Evolutionary conservation across 2,888 invertebrate species (phyloP), one percentile per base, ranked within the genome.

Genomic region (Eupithecia tripunctaria): DNA sequence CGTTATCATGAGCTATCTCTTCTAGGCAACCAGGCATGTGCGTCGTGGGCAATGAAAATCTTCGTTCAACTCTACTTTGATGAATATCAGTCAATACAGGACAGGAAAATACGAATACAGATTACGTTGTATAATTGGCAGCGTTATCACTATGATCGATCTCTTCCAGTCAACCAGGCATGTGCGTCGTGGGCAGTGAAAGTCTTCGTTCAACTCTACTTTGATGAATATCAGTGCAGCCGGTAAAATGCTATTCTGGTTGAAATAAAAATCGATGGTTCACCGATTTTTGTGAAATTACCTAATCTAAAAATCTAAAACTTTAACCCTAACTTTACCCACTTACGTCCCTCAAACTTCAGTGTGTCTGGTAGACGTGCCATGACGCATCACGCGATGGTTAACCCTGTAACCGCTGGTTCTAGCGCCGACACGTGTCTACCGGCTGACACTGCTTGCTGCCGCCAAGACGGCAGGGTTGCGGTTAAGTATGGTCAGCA

Each of bases 401-500:
- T 75, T 78, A 47, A 73, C 73, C 56, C 70, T 73, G 77, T 66
- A 66, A 66, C 66, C 63, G 63, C 63, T 29, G 27, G 29, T 29
- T 60, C 27, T 60, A 27, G 60, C 60, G 60, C 29, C 27, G 60
- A 71, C 71, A 71, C 51, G 36, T 41, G 41, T 21, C 29, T 56
- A 10, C 59, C 36, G n/a, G 41, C 27, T 70, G 80, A 79, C 79
- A 56, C 14, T 56, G 56, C 56, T 56, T 56, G 79, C 81, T 82
- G 80, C 81, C 80, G 76, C 80, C 76, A 68, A 68, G 68, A 63
- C 66, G 47, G 38, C 29, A 65, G 25, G 56, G 56, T 25, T 56
- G 56, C 25, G 56, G 56, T 56, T 56, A 25, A 10, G 56, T 25
- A 56, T 4, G 56, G 56, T 56, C 56, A 25, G 56, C 56, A 56